Percentiles rank a stretch among this genome's conserved stretches.
Conservation (phyloP, 1,140 invertebrate genomes). For the Drosophila subpulchrella region DNA sequence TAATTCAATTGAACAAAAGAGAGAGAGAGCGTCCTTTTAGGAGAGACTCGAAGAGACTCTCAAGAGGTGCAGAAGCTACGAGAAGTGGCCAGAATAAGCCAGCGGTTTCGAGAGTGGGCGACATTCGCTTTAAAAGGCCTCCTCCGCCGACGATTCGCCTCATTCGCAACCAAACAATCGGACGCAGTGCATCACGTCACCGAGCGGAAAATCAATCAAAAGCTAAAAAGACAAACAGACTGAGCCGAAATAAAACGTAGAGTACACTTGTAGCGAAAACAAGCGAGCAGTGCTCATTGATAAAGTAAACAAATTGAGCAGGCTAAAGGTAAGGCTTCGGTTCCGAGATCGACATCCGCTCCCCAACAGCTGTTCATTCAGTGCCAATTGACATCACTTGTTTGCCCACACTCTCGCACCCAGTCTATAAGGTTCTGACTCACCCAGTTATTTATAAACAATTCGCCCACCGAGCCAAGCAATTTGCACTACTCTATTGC, state of each 20-base stretch:
- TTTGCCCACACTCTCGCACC: slow-evolving; percentile 37
- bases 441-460: slow-evolving; percentile 76
- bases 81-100: slow-evolving; percentile 34
- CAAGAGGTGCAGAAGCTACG: slow-evolving; percentile 29
- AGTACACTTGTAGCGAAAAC: slow-evolving; percentile 20
- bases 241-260: not conserved
- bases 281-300: slow-evolving; percentile 36
- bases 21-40: slow-evolving; percentile 12
- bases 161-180: slow-evolving; percentile 57
- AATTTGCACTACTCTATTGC: slow-evolving; percentile 41
- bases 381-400: slow-evolving; percentile 69
- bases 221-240: slow-evolving; percentile 6
- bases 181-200: slow-evolving; percentile 30
- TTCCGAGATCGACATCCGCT: slow-evolving; percentile 7
- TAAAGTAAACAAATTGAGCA: slow-evolving; percentile 43
- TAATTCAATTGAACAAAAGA: not conserved
- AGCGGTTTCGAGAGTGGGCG: slow-evolving; percentile 34
- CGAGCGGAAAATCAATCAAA: slow-evolving; percentile 16
- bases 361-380: slow-evolving; percentile 51
- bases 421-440: slow-evolving; percentile 46
- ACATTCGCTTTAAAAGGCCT: slow-evolving; percentile 52
- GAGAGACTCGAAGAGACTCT: slow-evolving; percentile 8
- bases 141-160: slow-evolving; percentile 24
- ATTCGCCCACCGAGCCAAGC: slow-evolving; percentile 57
- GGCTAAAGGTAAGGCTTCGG: slow-evolving; percentile 21